Base-by-base conservation (phyloP, 2,113 vertebrate genomes). In the Salvelinus alpinus region DNA sequence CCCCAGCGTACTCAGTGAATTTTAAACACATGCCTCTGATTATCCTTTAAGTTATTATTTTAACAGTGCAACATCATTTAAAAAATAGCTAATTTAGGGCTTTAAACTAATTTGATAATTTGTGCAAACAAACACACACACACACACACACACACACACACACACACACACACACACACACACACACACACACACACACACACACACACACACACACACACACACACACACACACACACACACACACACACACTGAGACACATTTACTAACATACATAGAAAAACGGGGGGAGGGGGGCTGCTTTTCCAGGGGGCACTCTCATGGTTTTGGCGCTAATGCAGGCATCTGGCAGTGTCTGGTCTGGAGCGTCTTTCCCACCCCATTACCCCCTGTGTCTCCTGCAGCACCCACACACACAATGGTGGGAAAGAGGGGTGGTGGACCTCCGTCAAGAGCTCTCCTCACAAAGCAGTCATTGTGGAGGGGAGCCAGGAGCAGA, bases 381-480 rank as follows among this genome's bases (percentile, higher is more conserved):
- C 87, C 88, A 71, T 60, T 81, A 80, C 88, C 79, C 83, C 77
- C 71, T 51, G 81, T 71, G 73, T 88, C 88, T 83, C 74, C 84
- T 75, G 78, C 85, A 84, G 82, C 86, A 89, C 82, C 81, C 74
- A 74, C 88, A 90, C 76, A 82, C 69, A 88, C 88, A 91, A 84
- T 87, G 94, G 94, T 95, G 94, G 94, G 94, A 94, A 95, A 93
- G 94, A 94, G 91, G 93, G 94, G 93, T 93, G 84, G 86, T 84
- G 83, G 94, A 95, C 94, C 94, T 95, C 94, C 94, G 90, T 96
- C 94, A 96, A 96, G 95, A 93, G 91, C 91, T 90, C 90, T 90
- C 84, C 86, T 93, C 92, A 97, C 96, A 97, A 96, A 97, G 92
- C 94, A 90, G 91, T 94, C 93, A 96, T 97, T 97, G 96, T 97